Conservation (phyloP, 2,113 vertebrate genomes). For the Tragulus kanchil region DNA sequence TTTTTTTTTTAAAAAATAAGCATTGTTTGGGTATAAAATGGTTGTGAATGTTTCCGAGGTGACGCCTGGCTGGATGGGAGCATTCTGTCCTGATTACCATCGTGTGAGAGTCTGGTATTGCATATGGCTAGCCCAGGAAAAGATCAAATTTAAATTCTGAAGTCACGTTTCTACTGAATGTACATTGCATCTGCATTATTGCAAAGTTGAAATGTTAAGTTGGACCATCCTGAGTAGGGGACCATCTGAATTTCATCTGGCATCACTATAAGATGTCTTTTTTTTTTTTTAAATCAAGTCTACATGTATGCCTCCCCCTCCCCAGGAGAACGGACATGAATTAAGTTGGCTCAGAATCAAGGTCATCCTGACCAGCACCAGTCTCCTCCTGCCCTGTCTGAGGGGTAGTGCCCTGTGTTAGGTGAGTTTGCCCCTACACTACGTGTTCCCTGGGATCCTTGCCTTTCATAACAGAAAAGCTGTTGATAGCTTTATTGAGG, state of each 20-base stretch:
- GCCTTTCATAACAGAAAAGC: neutral
- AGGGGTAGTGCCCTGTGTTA: rapidly evolving
- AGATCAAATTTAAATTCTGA: neutral
- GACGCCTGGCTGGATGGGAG: neutral
- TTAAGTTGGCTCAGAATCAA: neutral
- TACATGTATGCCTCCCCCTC: neutral
- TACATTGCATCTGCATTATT: too few relatives aligned
- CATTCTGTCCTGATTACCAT: neutral
- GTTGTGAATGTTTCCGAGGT: neutral
- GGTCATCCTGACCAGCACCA: neutral
- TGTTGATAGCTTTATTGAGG: neutral
- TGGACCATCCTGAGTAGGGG: neutral
- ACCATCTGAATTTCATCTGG: neutral
- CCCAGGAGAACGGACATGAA: neutral
- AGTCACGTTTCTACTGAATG: neutral
- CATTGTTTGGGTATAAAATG: neutral
- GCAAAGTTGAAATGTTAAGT: too few relatives aligned
- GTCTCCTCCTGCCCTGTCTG: neutral
- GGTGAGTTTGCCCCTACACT: neutral
- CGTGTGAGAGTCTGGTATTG: neutral
- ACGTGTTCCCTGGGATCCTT: neutral
- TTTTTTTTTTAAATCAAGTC: neutral
- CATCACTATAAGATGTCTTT: neutral
- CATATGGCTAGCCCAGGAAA: neutral
- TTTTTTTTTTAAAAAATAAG: too few relatives aligned